Evolutionary conservation across 2,113 vertebrate genomes (phyloP), one percentile per base, ranked within the genome.

Genomic region (Phylloscopus trochiloides): DNA sequence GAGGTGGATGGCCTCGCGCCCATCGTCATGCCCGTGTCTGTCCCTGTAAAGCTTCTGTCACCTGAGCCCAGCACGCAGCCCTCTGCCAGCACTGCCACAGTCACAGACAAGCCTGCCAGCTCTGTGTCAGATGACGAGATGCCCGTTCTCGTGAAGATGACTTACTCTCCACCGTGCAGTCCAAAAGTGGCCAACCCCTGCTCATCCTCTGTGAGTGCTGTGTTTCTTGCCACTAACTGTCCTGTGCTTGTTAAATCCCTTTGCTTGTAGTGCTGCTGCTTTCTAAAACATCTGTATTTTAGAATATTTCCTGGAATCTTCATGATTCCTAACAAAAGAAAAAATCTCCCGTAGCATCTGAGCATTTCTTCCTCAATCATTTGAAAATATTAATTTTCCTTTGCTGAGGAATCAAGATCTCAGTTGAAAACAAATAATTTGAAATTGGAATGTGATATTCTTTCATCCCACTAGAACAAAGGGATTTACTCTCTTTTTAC

Each of bases 11-110:
- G 97, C 97, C 97, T 97, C 85, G 96, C 97, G 19, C 98, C 98
- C 92, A 98, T 99, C 98, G 96, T 99, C 97, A 98, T 99, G 98
- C 99, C 99, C 70, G 99, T 99, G 92, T 99, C 99, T 98, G 98
- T 99, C 97, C 98, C 98, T 97, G 98, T 99, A 97, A 98, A 98
- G 98, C 98, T 98, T 98, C 97, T 97, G 93, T 97, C 96, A 20
- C 96, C 98, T 32, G 98, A 97, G 96, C 98, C 98, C 97, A 97
- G 97, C 97, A 95, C 96, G 38, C 98, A 98, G 98, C 97, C 97
- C 87, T 97, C 96, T 97, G 92, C 97, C 98, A 98, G 81, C 98
- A 87, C 96, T 97, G 96, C 96, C 79, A 96, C 97, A 94, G 92
- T 96, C 96, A 98, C 96, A 98, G 98, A 98, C 96, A 98, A 98